A percentile compares a stretch with the other conserved stretches of the same genome.
phyloP scores from a whole-genome alignment of 2,888 invertebrate species.

The Pocota personata region DNA sequence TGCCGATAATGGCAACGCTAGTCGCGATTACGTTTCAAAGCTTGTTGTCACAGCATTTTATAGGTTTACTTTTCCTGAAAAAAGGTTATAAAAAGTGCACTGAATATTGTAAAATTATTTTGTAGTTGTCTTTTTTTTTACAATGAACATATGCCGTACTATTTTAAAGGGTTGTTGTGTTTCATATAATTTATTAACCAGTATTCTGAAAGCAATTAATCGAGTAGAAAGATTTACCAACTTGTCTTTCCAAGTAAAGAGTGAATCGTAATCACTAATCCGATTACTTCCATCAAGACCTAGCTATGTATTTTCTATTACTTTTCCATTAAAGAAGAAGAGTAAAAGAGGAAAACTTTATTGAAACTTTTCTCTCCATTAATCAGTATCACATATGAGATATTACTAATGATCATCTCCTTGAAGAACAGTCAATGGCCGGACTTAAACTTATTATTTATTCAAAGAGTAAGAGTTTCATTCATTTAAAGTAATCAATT shows the following conservation, averaged over 20 bases:
- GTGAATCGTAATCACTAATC: constrained; percentile 8
- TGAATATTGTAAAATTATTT: too few species aligned
- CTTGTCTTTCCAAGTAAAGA: not conserved
- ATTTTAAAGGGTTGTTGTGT: too few species aligned
- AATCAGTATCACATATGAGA: not conserved
- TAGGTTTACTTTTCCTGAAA: too few species aligned
- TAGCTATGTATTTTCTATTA: not conserved
- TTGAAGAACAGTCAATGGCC: not conserved
- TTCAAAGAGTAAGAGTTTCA: not conserved
- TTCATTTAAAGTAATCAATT: not conserved
- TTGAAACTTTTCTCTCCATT: not conserved
- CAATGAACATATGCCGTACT: too few species aligned
- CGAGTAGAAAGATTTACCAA: not conserved
- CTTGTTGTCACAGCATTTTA: too few species aligned
- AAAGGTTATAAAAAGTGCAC: too few species aligned
- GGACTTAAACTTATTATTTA: not conserved
- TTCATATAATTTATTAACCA: not conserved
- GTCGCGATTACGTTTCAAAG: too few species aligned
- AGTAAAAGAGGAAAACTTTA: not conserved
- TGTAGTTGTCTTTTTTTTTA: too few species aligned
- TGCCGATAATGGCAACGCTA: too few species aligned
- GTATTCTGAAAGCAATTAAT: not conserved
- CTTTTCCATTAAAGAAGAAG: not conserved
- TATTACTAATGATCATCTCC: not conserved
- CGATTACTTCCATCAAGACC: not conserved